Conservation (phyloP, 92 coral and sea anemone genomes). For the Siderastrea siderea region DNA sequence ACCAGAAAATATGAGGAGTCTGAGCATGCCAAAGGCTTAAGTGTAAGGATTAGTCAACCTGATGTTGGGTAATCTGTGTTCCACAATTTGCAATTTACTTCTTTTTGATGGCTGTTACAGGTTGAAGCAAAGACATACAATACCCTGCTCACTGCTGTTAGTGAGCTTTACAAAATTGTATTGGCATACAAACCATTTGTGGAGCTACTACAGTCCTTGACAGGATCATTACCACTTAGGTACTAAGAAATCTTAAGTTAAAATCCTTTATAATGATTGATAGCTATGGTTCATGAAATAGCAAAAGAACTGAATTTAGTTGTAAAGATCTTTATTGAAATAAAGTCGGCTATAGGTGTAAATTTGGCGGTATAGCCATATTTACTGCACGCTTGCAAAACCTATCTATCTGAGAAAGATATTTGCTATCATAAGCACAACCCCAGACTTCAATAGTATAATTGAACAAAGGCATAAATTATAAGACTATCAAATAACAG, state of each 20-base stretch:
- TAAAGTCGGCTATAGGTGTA: too few relatives aligned
- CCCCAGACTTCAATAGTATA: too few relatives aligned
- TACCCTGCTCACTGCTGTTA: slow-evolving; percentile 63
- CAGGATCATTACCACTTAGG: slow-evolving; percentile 69
- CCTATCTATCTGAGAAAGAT: too few relatives aligned
- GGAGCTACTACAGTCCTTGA: slow-evolving; percentile 60
- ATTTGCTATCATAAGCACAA: too few relatives aligned
- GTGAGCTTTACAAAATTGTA: slow-evolving; percentile 58
- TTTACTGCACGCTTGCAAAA: too few relatives aligned
- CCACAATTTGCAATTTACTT: not conserved
- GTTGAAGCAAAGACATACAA: slow-evolving; percentile 6
- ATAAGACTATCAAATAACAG: too few relatives aligned
- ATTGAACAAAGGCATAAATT: too few relatives aligned
- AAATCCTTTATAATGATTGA: not conserved
- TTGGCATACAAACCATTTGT: slow-evolving; percentile 76
- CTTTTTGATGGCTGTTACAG: not conserved
- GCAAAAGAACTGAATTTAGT: not conserved
- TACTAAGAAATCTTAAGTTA: not conserved
- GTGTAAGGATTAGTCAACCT: not conserved
- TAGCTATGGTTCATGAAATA: not conserved
- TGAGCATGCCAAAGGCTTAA: too few relatives aligned
- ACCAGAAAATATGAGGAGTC: too few relatives aligned
- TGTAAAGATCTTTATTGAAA: too few relatives aligned
- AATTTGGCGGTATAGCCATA: too few relatives aligned
- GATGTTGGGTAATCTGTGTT: not conserved